Conservation (phyloP, 2,888 invertebrate species). For the Polydrusus pterygomalis region DNA sequence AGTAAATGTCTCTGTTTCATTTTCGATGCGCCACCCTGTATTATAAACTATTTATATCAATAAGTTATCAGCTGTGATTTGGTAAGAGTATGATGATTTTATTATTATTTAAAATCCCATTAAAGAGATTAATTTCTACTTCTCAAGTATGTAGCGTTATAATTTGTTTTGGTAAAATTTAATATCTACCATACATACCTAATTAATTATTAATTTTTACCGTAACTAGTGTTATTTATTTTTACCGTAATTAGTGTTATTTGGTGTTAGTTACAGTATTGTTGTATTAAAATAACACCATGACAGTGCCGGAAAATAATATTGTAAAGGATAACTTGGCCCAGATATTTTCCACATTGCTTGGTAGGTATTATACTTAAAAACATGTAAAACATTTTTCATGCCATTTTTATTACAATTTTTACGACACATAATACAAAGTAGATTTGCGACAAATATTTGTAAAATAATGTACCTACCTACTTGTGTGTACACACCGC, state of each 20-base stretch:
- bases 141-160: background rate
- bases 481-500: no score
- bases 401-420: no score
- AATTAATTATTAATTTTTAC: background rate
- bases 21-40: background rate
- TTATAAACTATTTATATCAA: background rate
- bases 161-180: background rate
- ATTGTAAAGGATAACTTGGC: constrained; percentile 36
- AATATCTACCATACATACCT: background rate
- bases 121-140: background rate
- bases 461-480: no score
- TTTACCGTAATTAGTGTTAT: background rate
- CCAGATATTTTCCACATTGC: constrained; percentile 46
- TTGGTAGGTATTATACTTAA: constrained; percentile 43
- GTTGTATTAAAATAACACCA: background rate
- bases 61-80: constrained; percentile 13
- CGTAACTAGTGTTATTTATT: background rate
- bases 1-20: no score
- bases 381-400: background rate
- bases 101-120: constrained; percentile 9
- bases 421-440: no score
- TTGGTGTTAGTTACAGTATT: background rate
- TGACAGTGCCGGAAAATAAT: background rate
- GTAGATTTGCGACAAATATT: no score
- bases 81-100: background rate